Base-by-base conservation (phyloP, 2,888 invertebrate species). In the Eupelmus urozonus region DNA sequence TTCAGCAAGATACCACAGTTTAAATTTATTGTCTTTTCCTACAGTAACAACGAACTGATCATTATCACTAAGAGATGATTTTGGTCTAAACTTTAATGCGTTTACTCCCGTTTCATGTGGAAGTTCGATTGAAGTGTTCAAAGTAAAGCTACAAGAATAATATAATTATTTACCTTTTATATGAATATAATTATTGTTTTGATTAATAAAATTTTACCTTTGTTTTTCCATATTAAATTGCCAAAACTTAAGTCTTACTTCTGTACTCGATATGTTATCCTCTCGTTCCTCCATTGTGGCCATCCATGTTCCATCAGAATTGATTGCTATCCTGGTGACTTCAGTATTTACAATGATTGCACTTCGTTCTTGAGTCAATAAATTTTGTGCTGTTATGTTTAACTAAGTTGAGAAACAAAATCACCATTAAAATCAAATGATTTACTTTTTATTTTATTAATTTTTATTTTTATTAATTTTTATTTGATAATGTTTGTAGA, bases 201-300 rank as follows among this genome's bases (percentile, higher is more conserved):
- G 60, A 59, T 34, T 18, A 27, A 60, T n/a, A 72, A 49, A 55
- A 66, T 23, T 87, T 90, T 90, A 94, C 94, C 88, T 91, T 89
- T 95, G 94, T 66, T 91, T 89, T 53, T 91, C 89, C 1, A 89
- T 85, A 82, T 93, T 89, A 84, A 92, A 95, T 75, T 90, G 85
- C 96, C 96, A 96, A 89, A 96, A 96, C 86, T 96, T 96, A 0
- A 96, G 90, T 72, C 93, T 90, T 3, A 93, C 89, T 89, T 96
- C 95, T 4, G 92, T 90, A 65, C 90, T 89, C 78, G 92, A 91
- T 57, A 92, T 87, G 29, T 91, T 89, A 87, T 94, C 94, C 84
- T 93, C 91, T 78, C 93, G 90, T 76, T 92, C 91, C 86, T 94
- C 94, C 4, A 93, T 91, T 0, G 96, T 96, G 7, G 93, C 95